phyloP scores from a whole-genome alignment of 2,113 vertebrate species.

The Dasypus novemcinctus region DNA sequence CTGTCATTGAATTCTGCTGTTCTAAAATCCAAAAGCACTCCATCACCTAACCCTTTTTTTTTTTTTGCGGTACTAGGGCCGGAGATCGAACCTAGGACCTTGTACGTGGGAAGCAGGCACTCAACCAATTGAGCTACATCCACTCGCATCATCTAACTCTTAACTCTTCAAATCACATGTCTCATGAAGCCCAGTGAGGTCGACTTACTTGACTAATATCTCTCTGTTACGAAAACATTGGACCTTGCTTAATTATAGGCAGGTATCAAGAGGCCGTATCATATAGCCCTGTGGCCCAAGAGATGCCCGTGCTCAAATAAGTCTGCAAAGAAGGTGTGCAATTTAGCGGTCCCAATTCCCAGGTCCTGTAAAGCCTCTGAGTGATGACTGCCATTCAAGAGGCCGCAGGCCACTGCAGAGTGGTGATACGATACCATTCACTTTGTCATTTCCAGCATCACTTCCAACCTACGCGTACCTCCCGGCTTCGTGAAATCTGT shows the following conservation, averaged over 20 bases:
- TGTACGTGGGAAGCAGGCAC: no score
- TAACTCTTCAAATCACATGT: not conserved
- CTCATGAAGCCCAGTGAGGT: slow-evolving; percentile 26
- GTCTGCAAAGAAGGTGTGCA: not conserved
- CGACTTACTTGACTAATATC: not conserved
- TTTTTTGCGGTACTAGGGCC: no score
- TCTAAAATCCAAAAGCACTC: no score
- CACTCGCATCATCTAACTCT: not conserved
- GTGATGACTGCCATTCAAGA: not conserved
- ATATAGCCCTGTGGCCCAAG: not conserved
- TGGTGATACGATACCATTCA: not conserved
- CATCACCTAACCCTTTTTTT: not conserved
- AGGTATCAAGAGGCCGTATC: not conserved
- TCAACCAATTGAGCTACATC: no score
- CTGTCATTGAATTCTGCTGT: no score
- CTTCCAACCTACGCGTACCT: not conserved
- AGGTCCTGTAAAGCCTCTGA: not conserved
- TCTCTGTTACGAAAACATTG: slow-evolving; percentile 15
- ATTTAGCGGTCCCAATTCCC: not conserved
- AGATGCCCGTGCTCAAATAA: not conserved
- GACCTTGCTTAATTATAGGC: slow-evolving; percentile 19
- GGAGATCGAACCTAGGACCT: no score
- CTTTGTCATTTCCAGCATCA: not conserved
- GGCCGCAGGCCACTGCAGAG: not conserved
- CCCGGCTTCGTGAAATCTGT: not conserved